Evolutionary conservation across 2,113 vertebrate genomes (phyloP).

Genomic region (Mystacornis crossleyi): DNA sequence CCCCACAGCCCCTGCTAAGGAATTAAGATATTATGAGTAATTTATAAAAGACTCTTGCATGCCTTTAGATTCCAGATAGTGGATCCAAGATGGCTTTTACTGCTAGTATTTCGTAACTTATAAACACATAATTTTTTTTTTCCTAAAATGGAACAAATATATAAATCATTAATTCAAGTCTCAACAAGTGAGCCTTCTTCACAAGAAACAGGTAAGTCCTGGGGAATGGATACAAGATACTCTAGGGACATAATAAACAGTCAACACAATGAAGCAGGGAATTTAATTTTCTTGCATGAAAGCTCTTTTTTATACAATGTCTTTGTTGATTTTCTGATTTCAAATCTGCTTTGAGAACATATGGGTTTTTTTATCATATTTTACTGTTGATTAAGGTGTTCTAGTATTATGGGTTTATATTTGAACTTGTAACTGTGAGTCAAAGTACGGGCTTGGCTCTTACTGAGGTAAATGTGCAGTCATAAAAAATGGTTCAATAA

Average conservation of each 20-base stretch:
- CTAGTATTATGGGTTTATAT: background rate
- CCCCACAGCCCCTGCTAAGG: fast-evolving
- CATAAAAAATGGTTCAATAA: background rate
- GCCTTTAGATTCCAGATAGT: background rate
- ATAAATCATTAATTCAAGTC: background rate
- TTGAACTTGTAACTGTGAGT: background rate
- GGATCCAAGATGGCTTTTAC: background rate
- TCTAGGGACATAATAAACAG: background rate
- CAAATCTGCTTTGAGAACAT: background rate
- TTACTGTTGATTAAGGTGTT: background rate
- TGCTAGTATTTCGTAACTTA: background rate
- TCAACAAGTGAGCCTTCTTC: background rate
- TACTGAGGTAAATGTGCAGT: background rate
- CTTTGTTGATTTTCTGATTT: background rate
- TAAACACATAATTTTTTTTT: background rate
- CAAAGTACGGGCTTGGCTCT: background rate
- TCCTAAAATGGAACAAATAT: background rate
- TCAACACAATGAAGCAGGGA: background rate
- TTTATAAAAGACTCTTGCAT: background rate
- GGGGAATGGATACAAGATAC: background rate
- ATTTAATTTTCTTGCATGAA: background rate
- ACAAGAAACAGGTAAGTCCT: background rate
- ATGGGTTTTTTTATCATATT: fast-evolving
- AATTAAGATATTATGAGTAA: background rate
- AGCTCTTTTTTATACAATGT: background rate